phyloP scores from a whole-genome alignment of 1,140 invertebrate genomes.

The Daktulosphaira vitifoliae region DNA sequence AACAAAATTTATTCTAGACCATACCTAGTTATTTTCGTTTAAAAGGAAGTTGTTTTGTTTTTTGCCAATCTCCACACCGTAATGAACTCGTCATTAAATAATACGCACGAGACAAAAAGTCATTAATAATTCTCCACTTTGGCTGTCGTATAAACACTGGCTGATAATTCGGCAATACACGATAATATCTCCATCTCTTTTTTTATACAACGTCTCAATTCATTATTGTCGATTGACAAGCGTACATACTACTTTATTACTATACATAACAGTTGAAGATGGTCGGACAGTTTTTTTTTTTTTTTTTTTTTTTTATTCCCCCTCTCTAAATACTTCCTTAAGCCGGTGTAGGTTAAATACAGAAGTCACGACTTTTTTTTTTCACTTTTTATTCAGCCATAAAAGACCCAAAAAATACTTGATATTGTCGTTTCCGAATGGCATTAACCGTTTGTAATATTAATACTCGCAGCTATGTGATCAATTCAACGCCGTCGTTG shows the following conservation, averaged over 20 bases:
- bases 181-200: too few relatives aligned
- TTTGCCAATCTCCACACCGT: too few relatives aligned
- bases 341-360: slow-evolving; percentile 2
- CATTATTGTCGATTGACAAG: slow-evolving; percentile 14
- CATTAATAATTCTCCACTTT: slow-evolving; percentile 14
- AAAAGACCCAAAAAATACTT: too few relatives aligned
- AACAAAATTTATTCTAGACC: too few relatives aligned
- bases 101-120: background rate
- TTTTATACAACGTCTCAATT: slow-evolving; percentile 2
- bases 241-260: background rate
- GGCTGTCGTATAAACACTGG: slow-evolving; percentile 1
- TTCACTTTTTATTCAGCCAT: background rate
- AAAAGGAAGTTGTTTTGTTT: too few relatives aligned
- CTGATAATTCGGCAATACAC: background rate
- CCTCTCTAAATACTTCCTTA: background rate
- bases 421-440: too few relatives aligned
- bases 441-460: too few relatives aligned
- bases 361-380: slow-evolving; percentile 5
- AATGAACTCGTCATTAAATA: too few relatives aligned
- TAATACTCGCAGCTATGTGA: too few relatives aligned
- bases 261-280: background rate
- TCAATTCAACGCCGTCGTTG: too few relatives aligned
- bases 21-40: too few relatives aligned
- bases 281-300: slow-evolving; percentile 8
- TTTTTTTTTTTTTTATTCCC: background rate